Base-by-base conservation (phyloP, 2,888 invertebrate genomes). In the Dioctria rufipes region DNA sequence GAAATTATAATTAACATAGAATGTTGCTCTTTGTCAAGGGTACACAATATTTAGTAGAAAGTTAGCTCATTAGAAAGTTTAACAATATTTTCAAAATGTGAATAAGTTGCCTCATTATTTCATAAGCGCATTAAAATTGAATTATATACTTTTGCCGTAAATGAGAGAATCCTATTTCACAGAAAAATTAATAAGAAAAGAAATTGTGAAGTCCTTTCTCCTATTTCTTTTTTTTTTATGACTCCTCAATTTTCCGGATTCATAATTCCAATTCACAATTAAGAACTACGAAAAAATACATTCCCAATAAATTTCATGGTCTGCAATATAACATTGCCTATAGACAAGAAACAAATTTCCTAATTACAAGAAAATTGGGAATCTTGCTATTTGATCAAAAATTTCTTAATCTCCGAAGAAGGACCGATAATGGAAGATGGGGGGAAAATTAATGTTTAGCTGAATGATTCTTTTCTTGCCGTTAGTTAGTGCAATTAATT, bases 401-500 rank as follows among this genome's bases (percentile, higher is more conserved):
- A 60, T 75, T 40, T 75, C 9, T 73, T 73, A 39, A 25, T 71
- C 40, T 42, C 8, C 11, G 3, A 42, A 75, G 42, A 25, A 37
- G 5, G 25, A 60, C 37, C 40, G 25, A 75, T 13, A 60, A 60
- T 42, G 13, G 54, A 40, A 6, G n/a, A 9, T 40, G 49, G 60
- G 13, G 13, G 43, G 51, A 51, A 37, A 58, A 75, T 60, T 40
- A 75, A 60, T 60, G 42, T 40, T 75, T 75, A 40, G 13, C 11
- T 39, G 42, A 75, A 75, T 75, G 42, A 75, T 75, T 39, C 11
- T 73, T 40, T 63, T 42, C 25, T 8, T 54, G 43, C n/a, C 40
- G 58, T 60, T 75, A 60, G 54, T 75, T 75, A 54, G 54, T 75
- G 73, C 73, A 75, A 75, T 75, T 75, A 75, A 75, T 75, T 75